Evolutionary conservation across 2,113 vertebrate species (phyloP), one percentile per base, ranked within the genome.

Genomic region (Leptosomus discolor): DNA sequence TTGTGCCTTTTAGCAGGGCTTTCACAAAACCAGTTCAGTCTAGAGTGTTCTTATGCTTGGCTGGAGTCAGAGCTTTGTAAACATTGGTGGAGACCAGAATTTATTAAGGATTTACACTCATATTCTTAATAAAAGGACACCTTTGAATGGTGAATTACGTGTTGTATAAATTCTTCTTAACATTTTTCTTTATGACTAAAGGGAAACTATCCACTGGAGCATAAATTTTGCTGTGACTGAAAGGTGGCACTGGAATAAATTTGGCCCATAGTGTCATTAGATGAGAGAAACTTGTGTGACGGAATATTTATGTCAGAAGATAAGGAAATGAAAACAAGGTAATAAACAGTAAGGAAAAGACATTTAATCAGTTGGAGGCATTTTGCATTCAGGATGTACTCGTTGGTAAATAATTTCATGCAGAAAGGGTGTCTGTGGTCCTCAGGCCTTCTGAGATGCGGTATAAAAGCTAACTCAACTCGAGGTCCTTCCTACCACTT

Each of bases 361-460:
- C 64, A 51, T 88, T 92, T 93, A 78, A 90, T 71, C 74, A 71
- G 46, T 23, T 48, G 69, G 81, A 85, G 90, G 58, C 32, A 3
- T 87, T 88, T 85, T 85, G 15, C 90, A 88, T 97, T 88, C 26
- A 63, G 85, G 85, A 85, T 48, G 3, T 78, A 46, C 90, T 87
- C 0, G 27, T 16, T 75, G 74, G 73, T 30, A 74, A 78, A 41
- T 82, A 88, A 97, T 92, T 92, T 53, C 56, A 85, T 73, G 65
- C 81, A 90, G 85, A 97, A 97, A 97, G 85, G 56, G 50, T 79
- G 95, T 96, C 96, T 97, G 94, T 60, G 88, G 13, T 97, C 92
- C 95, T 79, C 90, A 64, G 95, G 95, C 92, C 92, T 85, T 97
- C 48, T 1, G 14, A 80, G 82, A 39, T 60, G 39, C 37, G 19